A percentile compares a stretch with the other conserved stretches of the same genome.
These are phyloP conservation scores for Mustela lutreola DNA, from an alignment of 2,113 vertebrate species.

Conservation along the genomic window DNA sequence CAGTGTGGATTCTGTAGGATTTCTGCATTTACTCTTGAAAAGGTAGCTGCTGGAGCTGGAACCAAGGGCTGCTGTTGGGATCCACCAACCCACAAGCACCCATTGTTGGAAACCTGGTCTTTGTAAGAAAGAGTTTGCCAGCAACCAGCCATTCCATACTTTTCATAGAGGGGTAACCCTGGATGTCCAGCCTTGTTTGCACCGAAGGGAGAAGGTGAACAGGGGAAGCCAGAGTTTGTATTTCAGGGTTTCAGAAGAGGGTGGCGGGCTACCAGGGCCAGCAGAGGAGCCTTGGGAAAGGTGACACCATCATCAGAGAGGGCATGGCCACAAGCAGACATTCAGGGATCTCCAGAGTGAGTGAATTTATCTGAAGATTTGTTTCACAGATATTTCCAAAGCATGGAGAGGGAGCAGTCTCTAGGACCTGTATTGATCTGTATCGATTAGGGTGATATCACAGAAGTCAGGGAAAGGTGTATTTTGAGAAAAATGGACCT, in stretches of 20 bases:
- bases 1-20: neutral
- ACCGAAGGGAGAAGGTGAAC: neutral
- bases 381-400: conserved; percentile 9
- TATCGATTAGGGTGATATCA: neutral
- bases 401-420: neutral
- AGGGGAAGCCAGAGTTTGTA: neutral
- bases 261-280: neutral
- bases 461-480: neutral
- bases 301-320: neutral
- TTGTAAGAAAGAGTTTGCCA: neutral
- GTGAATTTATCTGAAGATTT: neutral
- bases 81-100: neutral
- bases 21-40: neutral
- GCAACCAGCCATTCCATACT: neutral
- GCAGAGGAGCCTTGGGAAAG: neutral
- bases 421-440: neutral
- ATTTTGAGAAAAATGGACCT: conserved; percentile 43
- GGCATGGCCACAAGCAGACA: rapidly evolving
- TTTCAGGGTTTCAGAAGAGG: neutral
- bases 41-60: neutral
- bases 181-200: neutral
- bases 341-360: neutral
- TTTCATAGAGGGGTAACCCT: neutral
- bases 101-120: neutral
- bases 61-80: neutral